phyloP scores from a whole-genome alignment of 2,888 invertebrate species.

The Neoaliturus tenellus region DNA sequence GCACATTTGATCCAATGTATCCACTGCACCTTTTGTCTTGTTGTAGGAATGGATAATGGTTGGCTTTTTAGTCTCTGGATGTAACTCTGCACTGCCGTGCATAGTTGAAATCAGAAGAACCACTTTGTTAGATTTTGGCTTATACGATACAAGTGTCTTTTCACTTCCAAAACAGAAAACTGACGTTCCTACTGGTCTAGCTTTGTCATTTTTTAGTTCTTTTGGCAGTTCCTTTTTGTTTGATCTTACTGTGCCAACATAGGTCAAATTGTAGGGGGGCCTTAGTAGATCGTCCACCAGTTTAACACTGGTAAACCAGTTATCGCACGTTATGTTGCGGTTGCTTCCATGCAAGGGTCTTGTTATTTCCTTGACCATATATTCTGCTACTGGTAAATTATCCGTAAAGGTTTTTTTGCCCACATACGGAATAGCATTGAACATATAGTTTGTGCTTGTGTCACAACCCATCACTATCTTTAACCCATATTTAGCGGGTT shows the following conservation, averaged over 20 bases:
- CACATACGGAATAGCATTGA: slow-evolving; percentile 55
- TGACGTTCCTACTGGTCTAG: slow-evolving; percentile 26
- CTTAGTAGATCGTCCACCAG: slow-evolving; percentile 36
- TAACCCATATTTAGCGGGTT: slow-evolving; percentile 65
- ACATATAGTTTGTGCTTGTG: slow-evolving; percentile 51
- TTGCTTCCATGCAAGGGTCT: slow-evolving; percentile 35
- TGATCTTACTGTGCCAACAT: slow-evolving; percentile 8
- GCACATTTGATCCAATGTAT: slow-evolving; percentile 52
- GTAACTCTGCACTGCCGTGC: slow-evolving; percentile 31
- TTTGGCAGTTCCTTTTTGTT: slow-evolving; percentile 28
- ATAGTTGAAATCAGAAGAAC: slow-evolving; percentile 42
- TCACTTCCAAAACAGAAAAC: slow-evolving; percentile 38
- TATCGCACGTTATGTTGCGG: slow-evolving; percentile 49
- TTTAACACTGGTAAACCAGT: slow-evolving; percentile 54
- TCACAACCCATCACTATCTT: slow-evolving; percentile 61
- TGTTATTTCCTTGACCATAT: slow-evolving; percentile 40
- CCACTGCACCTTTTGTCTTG: slow-evolving; percentile 48
- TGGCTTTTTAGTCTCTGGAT: slow-evolving; percentile 49
- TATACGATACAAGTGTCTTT: slow-evolving; percentile 41
- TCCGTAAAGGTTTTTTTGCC: slow-evolving; percentile 50
- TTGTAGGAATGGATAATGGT: slow-evolving; percentile 53
- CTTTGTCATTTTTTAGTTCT: slow-evolving; percentile 16
- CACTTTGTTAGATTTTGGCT: slow-evolving; percentile 35
- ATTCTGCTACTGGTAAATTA: slow-evolving; percentile 36
- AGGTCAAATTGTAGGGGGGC: slow-evolving; percentile 33